Percentiles rank a stretch among this genome's conserved stretches.
These are phyloP conservation scores for Corythaeola cristata DNA, from an alignment of 2,113 vertebrate species.

Conservation along the genomic window DNA sequence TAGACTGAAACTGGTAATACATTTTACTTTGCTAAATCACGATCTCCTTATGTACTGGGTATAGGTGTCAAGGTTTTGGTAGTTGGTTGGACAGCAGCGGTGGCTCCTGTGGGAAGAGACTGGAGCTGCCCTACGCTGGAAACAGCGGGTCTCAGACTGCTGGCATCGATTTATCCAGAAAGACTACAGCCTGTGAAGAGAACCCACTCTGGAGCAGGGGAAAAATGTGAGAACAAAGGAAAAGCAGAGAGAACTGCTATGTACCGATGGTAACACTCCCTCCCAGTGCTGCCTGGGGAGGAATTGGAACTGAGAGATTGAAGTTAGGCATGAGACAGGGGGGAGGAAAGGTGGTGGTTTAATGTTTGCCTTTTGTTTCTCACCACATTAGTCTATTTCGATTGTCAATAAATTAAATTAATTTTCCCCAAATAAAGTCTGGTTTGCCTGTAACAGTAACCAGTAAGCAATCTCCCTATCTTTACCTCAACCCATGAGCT, in stretches of 20 bases:
- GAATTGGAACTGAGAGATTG: neutral
- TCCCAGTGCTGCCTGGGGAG: neutral
- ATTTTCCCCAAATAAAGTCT: neutral
- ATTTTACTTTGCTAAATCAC: neutral
- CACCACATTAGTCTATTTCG: neutral
- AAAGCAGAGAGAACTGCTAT: neutral
- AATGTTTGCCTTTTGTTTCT: neutral
- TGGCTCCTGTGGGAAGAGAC: neutral
- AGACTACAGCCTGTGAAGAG: neutral
- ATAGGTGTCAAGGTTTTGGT: neutral
- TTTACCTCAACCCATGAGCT: neutral
- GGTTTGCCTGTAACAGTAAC: neutral
- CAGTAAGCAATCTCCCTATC: neutral
- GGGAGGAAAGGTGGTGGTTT: neutral
- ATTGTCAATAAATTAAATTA: neutral
- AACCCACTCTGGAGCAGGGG: neutral
- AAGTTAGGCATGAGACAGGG: neutral
- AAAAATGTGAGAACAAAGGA: neutral
- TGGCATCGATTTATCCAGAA: neutral
- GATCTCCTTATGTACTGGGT: neutral
- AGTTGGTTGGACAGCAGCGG: fast-evolving
- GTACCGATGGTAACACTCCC: neutral
- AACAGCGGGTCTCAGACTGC: neutral
- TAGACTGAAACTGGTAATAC: neutral
- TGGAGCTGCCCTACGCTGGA: neutral